Evolutionary conservation across 1,140 invertebrate genomes (phyloP).

Genomic region (Scaptomyza hsui): DNA sequence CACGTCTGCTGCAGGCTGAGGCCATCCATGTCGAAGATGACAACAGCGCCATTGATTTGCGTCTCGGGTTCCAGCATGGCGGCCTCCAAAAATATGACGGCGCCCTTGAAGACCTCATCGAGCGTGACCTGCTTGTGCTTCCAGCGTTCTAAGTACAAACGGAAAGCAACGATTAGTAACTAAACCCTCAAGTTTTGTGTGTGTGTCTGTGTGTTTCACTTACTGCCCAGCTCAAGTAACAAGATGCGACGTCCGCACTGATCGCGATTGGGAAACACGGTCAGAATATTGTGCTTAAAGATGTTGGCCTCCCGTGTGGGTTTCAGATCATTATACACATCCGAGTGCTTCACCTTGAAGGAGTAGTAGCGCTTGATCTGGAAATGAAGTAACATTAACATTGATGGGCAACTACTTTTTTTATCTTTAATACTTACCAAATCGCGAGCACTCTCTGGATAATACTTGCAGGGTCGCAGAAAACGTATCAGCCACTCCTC

Average conservation of each 20-base stretch:
- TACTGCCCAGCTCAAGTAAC: constrained; percentile 91
- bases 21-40: constrained; percentile 94
- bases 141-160: constrained; percentile 89
- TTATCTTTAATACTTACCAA: constrained; percentile 85
- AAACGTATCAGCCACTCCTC: constrained; percentile 91
- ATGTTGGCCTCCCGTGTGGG: constrained; percentile 90
- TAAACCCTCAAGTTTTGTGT: neutral
- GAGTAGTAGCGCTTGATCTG: constrained; percentile 91
- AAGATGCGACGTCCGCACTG: constrained; percentile 89
- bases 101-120: constrained; percentile 93
- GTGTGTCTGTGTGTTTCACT: constrained; percentile 85
- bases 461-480: constrained; percentile 91
- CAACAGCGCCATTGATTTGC: constrained; percentile 90
- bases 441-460: constrained; percentile 90
- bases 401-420: neutral
- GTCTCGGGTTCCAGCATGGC: constrained; percentile 91
- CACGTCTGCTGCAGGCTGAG: constrained; percentile 91
- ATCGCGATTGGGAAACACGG: constrained; percentile 90
- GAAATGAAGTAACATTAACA: neutral
- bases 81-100: constrained; percentile 91
- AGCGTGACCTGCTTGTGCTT: constrained; percentile 91
- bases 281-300: constrained; percentile 91
- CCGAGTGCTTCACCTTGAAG: constrained; percentile 91
- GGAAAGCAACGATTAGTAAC: neutral
- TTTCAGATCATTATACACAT: constrained; percentile 88